These are phyloP conservation scores for Perdita meconis DNA, from an alignment of 2,888 invertebrate genomes.

Conservation along the genomic window DNA sequence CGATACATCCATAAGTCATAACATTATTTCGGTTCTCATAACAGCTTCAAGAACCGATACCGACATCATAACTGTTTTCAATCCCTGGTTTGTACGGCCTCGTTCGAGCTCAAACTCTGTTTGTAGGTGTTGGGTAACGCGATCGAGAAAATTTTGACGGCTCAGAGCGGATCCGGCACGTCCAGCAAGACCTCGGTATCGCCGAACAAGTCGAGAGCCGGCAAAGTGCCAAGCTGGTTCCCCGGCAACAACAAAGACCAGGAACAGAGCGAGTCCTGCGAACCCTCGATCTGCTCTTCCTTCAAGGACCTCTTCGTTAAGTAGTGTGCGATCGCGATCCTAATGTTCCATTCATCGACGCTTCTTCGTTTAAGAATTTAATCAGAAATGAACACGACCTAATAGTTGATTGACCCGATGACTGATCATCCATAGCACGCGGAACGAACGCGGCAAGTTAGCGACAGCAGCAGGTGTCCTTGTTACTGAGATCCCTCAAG, in stretches of 20 bases:
- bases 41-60: too few relatives aligned
- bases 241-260: conserved; percentile 88
- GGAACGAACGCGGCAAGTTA: neutral
- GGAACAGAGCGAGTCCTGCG: conserved; percentile 89
- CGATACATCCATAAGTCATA: too few relatives aligned
- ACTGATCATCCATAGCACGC: conserved; percentile 32
- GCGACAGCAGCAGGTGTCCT: too few relatives aligned
- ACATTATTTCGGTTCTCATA: too few relatives aligned
- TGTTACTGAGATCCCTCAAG: too few relatives aligned
- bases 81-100: too few relatives aligned
- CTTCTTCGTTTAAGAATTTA: conserved; percentile 37
- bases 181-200: conserved; percentile 77
- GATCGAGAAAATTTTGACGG: conserved; percentile 91
- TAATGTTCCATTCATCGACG: conserved; percentile 26
- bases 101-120: neutral
- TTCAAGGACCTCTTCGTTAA: conserved; percentile 95
- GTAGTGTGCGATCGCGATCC: conserved; percentile 82
- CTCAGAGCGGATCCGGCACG: conserved; percentile 85
- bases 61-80: too few relatives aligned
- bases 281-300: conserved; percentile 92
- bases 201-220: conserved; percentile 79
- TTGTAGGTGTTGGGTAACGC: conserved; percentile 90
- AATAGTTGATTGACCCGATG: conserved; percentile 29
- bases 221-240: conserved; percentile 81
- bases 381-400: conserved; percentile 42